These are phyloP conservation scores for Ceyx cyanopectus DNA, from an alignment of 2,113 vertebrate species.

Conservation along the genomic window DNA sequence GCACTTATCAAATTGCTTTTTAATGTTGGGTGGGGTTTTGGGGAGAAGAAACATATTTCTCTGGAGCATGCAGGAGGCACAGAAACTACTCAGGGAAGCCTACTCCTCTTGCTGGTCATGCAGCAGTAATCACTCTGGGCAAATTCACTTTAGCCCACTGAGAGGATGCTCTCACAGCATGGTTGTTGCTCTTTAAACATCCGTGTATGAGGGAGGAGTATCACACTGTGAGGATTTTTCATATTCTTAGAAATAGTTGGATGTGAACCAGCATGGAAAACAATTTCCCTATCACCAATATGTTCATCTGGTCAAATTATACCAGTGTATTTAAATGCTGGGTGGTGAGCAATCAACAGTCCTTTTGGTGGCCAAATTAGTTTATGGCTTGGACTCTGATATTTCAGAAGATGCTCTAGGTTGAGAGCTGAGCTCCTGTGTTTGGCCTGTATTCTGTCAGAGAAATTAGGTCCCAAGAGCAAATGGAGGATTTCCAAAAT, in stretches of 20 bases:
- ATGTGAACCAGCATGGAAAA: background rate
- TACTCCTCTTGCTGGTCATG: background rate
- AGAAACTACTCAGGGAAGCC: background rate
- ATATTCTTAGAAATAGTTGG: background rate
- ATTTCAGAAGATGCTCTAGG: background rate
- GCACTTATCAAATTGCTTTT: background rate
- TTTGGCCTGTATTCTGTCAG: fast-evolving
- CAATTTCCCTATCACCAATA: background rate
- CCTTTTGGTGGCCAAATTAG: background rate
- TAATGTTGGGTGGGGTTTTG: fast-evolving
- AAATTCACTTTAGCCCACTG: background rate
- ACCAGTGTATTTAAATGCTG: background rate
- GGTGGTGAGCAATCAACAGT: background rate
- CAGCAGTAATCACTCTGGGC: background rate
- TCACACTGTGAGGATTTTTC: background rate
- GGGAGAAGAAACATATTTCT: background rate
- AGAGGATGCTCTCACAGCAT: background rate
- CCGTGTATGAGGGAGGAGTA: background rate
- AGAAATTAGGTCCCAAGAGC: background rate
- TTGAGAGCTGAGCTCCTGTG: background rate
- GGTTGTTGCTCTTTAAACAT: background rate
- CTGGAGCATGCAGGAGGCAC: background rate
- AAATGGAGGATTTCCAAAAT: background rate
- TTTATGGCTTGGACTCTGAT: background rate
- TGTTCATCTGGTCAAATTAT: background rate